Conservation (phyloP, 1,140 invertebrate species). For the Drepana arcuata region DNA sequence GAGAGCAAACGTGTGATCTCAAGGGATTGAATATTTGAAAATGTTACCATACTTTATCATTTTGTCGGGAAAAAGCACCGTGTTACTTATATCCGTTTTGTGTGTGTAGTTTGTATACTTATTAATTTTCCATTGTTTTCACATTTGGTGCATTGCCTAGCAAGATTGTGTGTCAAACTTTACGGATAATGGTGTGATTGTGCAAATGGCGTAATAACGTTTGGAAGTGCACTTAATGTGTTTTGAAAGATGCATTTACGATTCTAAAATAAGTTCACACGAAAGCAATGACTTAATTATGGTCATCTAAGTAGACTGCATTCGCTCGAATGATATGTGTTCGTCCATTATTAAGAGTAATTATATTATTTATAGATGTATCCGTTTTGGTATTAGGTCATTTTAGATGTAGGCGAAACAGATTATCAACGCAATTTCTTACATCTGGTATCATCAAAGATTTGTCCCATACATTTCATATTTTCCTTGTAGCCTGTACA, state of each 20-base stretch:
- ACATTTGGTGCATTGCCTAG: slow-evolving; percentile 44
- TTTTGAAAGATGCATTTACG: slow-evolving; percentile 40
- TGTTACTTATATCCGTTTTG: slow-evolving; percentile 8
- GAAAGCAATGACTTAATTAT: slow-evolving; percentile 54
- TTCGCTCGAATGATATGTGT: slow-evolving; percentile 67
- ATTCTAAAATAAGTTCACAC: slow-evolving; percentile 35
- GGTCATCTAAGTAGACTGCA: slow-evolving; percentile 62
- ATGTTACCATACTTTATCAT: slow-evolving; percentile 25
- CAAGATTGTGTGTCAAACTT: slow-evolving; percentile 16
- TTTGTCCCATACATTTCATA: too few species aligned
- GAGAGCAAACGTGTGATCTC: slow-evolving; percentile 49
- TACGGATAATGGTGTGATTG: slow-evolving; percentile 10
- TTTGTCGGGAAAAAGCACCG: not conserved
- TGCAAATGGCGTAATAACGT: too few species aligned
- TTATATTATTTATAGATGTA: slow-evolving; percentile 54
- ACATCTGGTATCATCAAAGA: too few species aligned
- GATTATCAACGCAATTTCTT: too few species aligned
- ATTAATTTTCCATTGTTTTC: slow-evolving; percentile 14
- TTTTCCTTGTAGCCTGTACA: too few species aligned
- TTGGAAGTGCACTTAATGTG: slow-evolving; percentile 55
- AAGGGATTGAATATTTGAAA: slow-evolving; percentile 37
- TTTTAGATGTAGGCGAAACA: slow-evolving; percentile 23
- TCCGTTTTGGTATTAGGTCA: slow-evolving; percentile 52
- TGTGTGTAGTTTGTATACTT: slow-evolving; percentile 23
- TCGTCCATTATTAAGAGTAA: slow-evolving; percentile 65